These are phyloP conservation scores for Muschampia plurimacula DNA, from an alignment of 2,888 invertebrate genomes.

Conservation along the genomic window DNA sequence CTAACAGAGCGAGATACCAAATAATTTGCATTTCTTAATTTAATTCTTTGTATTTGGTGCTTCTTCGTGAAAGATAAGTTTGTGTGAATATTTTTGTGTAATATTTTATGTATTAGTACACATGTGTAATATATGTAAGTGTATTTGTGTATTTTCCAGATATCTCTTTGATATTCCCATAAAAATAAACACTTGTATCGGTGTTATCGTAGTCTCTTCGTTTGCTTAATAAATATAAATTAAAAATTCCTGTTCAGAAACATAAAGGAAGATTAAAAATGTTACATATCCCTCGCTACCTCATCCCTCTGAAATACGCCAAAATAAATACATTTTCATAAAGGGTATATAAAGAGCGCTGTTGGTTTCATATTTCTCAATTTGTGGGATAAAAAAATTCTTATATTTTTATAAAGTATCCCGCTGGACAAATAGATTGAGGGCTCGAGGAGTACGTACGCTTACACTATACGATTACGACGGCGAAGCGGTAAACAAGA, in stretches of 20 bases:
- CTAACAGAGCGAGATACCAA: not conserved
- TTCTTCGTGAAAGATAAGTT: constrained; percentile 35
- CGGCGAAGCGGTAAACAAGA: not conserved
- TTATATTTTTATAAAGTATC: constrained; percentile 34
- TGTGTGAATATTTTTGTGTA: constrained; percentile 30
- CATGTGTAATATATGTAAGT: constrained; percentile 36
- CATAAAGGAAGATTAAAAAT: constrained; percentile 30
- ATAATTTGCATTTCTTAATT: constrained; percentile 6
- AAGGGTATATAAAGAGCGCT: constrained; percentile 33
- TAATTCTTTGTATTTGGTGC: constrained; percentile 8
- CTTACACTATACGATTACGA: constrained; percentile 25
- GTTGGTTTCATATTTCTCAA: constrained; percentile 34
- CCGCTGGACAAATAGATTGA: constrained; percentile 30
- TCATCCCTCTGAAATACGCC: constrained; percentile 19
- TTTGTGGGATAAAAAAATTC: constrained; percentile 33
- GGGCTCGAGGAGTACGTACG: constrained; percentile 7
- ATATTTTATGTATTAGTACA: constrained; percentile 34
- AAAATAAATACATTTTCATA: constrained; percentile 36
- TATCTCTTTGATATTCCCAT: too few relatives aligned
- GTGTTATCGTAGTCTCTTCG: not conserved
- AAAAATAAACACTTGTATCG: not conserved
- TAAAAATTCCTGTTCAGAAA: not conserved
- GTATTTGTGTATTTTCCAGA: constrained; percentile 1
- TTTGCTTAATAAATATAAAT: not conserved
- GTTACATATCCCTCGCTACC: constrained; percentile 9